Percentiles rank a stretch among this genome's conserved stretches.
Conservation (phyloP, 2,888 invertebrate genomes). For the Archaeoteleia sp. region DNA sequence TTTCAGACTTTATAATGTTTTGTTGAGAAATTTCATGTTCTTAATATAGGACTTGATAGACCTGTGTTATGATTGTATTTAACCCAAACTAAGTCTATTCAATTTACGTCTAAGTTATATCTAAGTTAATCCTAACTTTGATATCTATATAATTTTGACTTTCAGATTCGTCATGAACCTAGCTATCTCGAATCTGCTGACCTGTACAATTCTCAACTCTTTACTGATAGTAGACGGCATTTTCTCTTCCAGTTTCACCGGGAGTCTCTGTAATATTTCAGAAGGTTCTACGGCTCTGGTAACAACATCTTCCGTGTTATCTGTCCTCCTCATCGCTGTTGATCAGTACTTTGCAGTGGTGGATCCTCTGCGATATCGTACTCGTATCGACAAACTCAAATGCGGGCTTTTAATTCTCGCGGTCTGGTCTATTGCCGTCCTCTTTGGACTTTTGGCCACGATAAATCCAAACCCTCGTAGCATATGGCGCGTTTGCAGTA, state of each 20-base stretch:
- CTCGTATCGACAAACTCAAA: slow-evolving; percentile 76
- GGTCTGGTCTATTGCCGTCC: slow-evolving; percentile 76
- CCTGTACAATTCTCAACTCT: slow-evolving; percentile 75
- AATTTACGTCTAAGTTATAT: too few relatives aligned
- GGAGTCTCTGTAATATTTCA: slow-evolving; percentile 77
- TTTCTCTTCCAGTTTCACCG: slow-evolving; percentile 72
- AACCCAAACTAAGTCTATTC: too few relatives aligned
- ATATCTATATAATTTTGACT: too few relatives aligned
- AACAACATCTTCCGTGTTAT: slow-evolving; percentile 79
- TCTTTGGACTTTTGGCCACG: slow-evolving; percentile 75
- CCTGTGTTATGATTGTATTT: too few relatives aligned
- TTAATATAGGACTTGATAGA: too few relatives aligned
- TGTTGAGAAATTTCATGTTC: too few relatives aligned
- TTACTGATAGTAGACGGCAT: slow-evolving; percentile 77
- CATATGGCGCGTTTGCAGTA: slow-evolving; percentile 74
- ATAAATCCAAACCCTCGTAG: slow-evolving; percentile 74
- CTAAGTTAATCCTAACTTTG: too few relatives aligned
- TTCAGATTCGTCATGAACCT: slow-evolving; percentile 82
- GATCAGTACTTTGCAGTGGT: slow-evolving; percentile 82
- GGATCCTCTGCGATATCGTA: slow-evolving; percentile 80
- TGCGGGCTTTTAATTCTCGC: slow-evolving; percentile 75
- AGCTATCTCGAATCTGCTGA: slow-evolving; percentile 78
- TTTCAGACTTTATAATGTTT: too few relatives aligned
- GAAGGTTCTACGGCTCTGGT: slow-evolving; percentile 80
- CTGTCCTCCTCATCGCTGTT: slow-evolving; percentile 79